Evolutionary conservation across 2,797 vertebrate species (phyloP).

Genomic region (Epinephelus coioides): DNA sequence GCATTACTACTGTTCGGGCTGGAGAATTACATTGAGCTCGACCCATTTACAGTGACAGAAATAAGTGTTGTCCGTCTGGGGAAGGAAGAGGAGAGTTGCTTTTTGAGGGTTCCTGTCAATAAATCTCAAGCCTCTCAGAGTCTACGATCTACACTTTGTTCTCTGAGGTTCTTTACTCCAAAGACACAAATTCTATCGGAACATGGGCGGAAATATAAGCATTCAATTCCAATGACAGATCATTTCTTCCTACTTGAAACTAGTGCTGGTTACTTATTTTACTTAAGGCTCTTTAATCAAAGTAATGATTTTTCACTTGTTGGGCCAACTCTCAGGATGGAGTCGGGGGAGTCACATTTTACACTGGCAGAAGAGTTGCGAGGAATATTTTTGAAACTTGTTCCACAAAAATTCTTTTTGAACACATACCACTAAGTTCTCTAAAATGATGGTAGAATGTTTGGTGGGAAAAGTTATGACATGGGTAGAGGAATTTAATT

Average conservation of each 20-base stretch:
- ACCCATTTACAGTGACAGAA: constrained; percentile 34
- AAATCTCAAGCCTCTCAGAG: constrained; percentile 17
- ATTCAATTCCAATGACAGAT: constrained; percentile 49
- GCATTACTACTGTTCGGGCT: constrained; percentile 24
- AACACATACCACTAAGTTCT: constrained; percentile 22
- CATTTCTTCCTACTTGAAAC: constrained; percentile 45
- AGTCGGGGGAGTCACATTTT: constrained; percentile 4
- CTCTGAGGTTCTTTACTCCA: constrained; percentile 32
- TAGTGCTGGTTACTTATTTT: constrained; percentile 47
- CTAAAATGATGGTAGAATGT: constrained; percentile 23
- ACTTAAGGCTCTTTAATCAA: constrained; percentile 50
- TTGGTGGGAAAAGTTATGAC: constrained; percentile 58
- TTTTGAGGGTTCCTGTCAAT: constrained; percentile 31
- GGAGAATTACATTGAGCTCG: constrained; percentile 11
- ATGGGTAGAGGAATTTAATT: constrained; percentile 65
- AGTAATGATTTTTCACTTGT: constrained; percentile 31
- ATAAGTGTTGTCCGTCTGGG: constrained; percentile 18
- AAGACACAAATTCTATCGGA: constrained; percentile 43
- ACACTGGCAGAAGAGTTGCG: constrained; percentile 21
- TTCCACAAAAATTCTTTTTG: constrained; percentile 13
- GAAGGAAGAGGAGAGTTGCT: constrained; percentile 6
- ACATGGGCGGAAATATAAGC: constrained; percentile 30
- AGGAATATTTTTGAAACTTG: constrained; percentile 21
- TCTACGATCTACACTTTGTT: constrained; percentile 34
- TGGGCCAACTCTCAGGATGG: constrained; percentile 7